Evolutionary conservation across 2,113 vertebrate genomes (phyloP).

Genomic region (Dermatemys mawii): DNA sequence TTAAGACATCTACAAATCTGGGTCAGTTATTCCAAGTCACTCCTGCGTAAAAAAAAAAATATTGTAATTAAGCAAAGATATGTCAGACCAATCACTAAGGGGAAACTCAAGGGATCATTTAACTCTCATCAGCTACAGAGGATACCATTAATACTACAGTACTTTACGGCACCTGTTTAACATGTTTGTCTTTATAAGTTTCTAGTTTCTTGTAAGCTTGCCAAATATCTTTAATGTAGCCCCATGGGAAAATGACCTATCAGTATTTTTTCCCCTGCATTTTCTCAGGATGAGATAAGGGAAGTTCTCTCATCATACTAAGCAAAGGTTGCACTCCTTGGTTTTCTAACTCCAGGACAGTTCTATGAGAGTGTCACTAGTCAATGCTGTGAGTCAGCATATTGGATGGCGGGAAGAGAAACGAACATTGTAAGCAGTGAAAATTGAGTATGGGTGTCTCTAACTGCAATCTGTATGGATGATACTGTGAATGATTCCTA

Average conservation of each 20-base stretch:
- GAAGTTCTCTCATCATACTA: slow-evolving; percentile 36
- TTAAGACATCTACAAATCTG: slow-evolving; percentile 44
- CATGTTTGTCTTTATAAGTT: slow-evolving; percentile 34
- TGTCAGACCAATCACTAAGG: neutral
- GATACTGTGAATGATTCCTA: rapidly evolving
- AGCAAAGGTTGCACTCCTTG: neutral
- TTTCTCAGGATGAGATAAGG: slow-evolving; percentile 65
- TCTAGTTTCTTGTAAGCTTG: slow-evolving; percentile 59
- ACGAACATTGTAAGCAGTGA: neutral
- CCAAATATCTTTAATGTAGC: slow-evolving; percentile 55
- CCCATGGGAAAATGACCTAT: slow-evolving; percentile 70
- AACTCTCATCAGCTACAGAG: slow-evolving; percentile 15
- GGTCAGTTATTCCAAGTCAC: neutral
- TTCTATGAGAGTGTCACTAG: slow-evolving; percentile 50
- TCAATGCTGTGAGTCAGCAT: neutral
- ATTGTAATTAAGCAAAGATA: slow-evolving; percentile 20
- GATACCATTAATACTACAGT: slow-evolving; percentile 27
- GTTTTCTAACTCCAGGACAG: slow-evolving; percentile 38
- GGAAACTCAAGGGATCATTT: neutral
- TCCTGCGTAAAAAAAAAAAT: slow-evolving; percentile 17
- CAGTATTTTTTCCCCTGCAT: slow-evolving; percentile 33
- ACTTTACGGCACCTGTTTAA: slow-evolving; percentile 42
- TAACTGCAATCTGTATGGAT: neutral
- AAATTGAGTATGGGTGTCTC: neutral
- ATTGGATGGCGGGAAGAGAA: neutral